A percentile compares a stretch with the other conserved stretches of the same genome.
Conservation (phyloP, 2,797 vertebrate genomes). For the Acipenser oxyrinchus region DNA sequence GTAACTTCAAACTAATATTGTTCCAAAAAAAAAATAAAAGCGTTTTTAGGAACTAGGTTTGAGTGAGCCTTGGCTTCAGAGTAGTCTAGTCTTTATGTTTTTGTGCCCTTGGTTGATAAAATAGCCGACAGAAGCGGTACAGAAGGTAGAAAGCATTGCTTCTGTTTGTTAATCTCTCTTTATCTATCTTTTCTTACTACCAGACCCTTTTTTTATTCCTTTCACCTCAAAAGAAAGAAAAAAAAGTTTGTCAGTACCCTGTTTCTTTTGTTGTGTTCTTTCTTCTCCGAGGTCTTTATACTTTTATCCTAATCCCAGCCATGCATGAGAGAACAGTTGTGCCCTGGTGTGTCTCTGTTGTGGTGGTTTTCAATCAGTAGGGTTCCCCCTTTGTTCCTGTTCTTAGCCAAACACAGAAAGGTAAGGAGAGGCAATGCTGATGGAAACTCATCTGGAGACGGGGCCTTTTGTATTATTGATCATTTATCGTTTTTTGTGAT, state of each 20-base stretch:
- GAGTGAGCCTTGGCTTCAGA: too few relatives aligned
- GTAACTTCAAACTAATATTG: constrained; percentile 24
- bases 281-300: constrained; percentile 88
- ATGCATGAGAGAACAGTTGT: constrained; percentile 98
- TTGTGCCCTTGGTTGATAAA: constrained; percentile 57
- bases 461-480: constrained; percentile 72
- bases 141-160: constrained; percentile 67
- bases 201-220: constrained; percentile 67
- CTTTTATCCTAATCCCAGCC: constrained; percentile 96
- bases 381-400: constrained; percentile 93
- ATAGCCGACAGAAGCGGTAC: constrained; percentile 43
- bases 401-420: constrained; percentile 90
- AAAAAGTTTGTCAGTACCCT: constrained; percentile 95
- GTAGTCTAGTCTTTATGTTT: constrained; percentile 21
- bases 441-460: constrained; percentile 82
- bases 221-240: constrained; percentile 80
- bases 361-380: constrained; percentile 95
- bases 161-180: constrained; percentile 82
- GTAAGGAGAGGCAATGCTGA: constrained; percentile 84
- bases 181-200: constrained; percentile 66
- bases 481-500: constrained; percentile 50
- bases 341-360: constrained; percentile 98
- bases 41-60: constrained; percentile 30
- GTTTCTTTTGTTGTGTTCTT: constrained; percentile 93
- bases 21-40: constrained; percentile 39